A percentile compares a stretch with the other conserved stretches of the same genome.
Conservation (phyloP, 1,140 invertebrate species). For the Heliconius hermathena region DNA sequence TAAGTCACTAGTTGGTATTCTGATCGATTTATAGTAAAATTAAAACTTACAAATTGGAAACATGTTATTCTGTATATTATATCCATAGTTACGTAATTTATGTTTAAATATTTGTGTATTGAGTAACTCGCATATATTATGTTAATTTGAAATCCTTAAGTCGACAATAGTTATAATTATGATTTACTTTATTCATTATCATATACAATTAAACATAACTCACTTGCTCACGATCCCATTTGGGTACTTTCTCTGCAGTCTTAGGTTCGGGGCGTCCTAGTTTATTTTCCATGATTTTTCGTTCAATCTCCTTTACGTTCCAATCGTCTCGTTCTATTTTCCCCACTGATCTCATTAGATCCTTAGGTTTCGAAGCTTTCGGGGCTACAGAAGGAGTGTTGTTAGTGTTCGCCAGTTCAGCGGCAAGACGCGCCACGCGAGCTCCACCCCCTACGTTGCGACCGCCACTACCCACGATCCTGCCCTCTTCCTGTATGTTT, state of each 20-base stretch:
- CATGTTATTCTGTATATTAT: no score
- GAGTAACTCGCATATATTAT: no score
- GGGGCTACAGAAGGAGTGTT: constrained; percentile 62
- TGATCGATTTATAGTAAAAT: no score
- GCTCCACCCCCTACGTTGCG: constrained; percentile 56
- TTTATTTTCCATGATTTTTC: constrained; percentile 93
- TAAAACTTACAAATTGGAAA: no score
- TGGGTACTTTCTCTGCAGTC: constrained; percentile 91
- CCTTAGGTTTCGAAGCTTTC: constrained; percentile 91
- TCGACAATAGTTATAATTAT: no score
- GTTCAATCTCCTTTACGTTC: constrained; percentile 95
- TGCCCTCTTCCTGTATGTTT: constrained; percentile 58
- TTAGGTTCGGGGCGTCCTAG: constrained; percentile 85
- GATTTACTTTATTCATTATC: no score
- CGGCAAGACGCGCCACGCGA: constrained; percentile 86
- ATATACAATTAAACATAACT: constrained; percentile 34
- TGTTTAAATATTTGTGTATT: no score
- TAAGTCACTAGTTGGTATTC: no score
- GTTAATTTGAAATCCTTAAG: no score
- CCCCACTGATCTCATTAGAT: constrained; percentile 92
- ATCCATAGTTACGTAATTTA: no score
- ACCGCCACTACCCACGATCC: constrained; percentile 57
- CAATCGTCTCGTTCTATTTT: constrained; percentile 95
- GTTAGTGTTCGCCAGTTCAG: constrained; percentile 70
- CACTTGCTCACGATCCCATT: constrained; percentile 93